Evolutionary conservation across 2,797 vertebrate species (phyloP).

Genomic region (Enteromius viviparus): DNA sequence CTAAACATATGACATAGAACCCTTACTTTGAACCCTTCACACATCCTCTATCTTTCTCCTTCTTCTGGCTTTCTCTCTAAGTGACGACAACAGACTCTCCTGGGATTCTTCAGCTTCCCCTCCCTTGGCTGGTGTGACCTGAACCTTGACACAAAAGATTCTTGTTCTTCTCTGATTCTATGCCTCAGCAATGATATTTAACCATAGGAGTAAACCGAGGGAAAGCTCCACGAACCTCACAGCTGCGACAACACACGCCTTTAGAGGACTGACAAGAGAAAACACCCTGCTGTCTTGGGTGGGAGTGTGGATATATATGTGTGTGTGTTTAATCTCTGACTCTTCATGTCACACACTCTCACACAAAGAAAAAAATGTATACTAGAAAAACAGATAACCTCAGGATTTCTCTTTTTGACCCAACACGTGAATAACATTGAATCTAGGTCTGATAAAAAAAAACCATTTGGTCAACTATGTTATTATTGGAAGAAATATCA

Average conservation of each 20-base stretch:
- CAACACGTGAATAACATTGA: neutral
- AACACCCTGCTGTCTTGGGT: conserved; percentile 40
- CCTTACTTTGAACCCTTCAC: neutral
- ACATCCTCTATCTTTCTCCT: neutral
- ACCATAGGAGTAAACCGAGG: conserved; percentile 63
- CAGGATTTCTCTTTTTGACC: neutral
- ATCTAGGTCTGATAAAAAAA: no score
- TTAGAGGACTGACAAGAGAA: conserved; percentile 54
- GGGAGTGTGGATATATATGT: conserved; percentile 35
- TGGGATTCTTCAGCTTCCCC: conserved; percentile 11
- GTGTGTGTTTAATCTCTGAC: conserved; percentile 41
- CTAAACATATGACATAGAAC: conserved; percentile 21
- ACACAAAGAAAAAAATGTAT: neutral
- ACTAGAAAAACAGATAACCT: neutral
- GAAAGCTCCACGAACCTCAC: conserved; percentile 72
- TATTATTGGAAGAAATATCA: neutral
- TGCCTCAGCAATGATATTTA: conserved; percentile 63
- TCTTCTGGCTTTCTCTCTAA: neutral
- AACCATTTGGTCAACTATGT: neutral
- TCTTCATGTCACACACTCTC: neutral
- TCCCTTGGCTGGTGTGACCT: conserved; percentile 19
- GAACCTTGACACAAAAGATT: conserved; percentile 36
- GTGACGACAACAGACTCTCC: conserved; percentile 28
- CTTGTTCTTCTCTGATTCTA: conserved; percentile 46
- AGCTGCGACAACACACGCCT: conserved; percentile 70